Percentiles rank a stretch among this genome's conserved stretches.
These are phyloP conservation scores for Halcyon badia DNA, from an alignment of 2,797 vertebrate genomes.

Conservation along the genomic window DNA sequence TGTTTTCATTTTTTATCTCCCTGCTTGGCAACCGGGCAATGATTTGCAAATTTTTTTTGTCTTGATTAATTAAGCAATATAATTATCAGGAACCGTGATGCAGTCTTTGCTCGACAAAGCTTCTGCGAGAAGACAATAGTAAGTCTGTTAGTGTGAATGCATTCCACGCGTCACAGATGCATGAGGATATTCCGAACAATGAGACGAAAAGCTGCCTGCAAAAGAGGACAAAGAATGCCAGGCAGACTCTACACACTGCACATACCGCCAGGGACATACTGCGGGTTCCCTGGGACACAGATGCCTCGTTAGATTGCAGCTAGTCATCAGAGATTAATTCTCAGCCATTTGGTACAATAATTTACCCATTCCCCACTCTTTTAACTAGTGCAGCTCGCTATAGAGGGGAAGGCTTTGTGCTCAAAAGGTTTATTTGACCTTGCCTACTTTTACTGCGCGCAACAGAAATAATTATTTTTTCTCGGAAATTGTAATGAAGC, in stretches of 20 bases:
- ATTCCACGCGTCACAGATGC: constrained; percentile 95
- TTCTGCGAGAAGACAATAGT: constrained; percentile 87
- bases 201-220: constrained; percentile 88
- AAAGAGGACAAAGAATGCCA: constrained; percentile 87
- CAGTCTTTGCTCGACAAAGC: constrained; percentile 87
- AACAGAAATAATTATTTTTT: constrained; percentile 70
- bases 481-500: constrained; percentile 44
- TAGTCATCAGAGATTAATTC: constrained; percentile 86
- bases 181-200: constrained; percentile 93
- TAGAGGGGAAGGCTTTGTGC: constrained; percentile 76
- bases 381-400: constrained; percentile 79
- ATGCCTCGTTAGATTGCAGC: constrained; percentile 87
- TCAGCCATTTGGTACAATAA: constrained; percentile 87
- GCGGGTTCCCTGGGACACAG: constrained; percentile 89
- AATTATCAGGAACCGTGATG: constrained; percentile 92
- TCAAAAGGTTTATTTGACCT: constrained; percentile 79
- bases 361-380: constrained; percentile 85
- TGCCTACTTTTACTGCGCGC: constrained; percentile 67
- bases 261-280: constrained; percentile 86
- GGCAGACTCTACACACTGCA: constrained; percentile 81
- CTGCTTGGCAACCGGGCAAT: constrained; percentile 85
- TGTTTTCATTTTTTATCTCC: constrained; percentile 86
- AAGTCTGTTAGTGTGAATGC: constrained; percentile 91
- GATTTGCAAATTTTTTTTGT: constrained; percentile 88
- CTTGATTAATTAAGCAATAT: constrained; percentile 96